Base-by-base conservation (phyloP, 1,140 invertebrate species). In the Diachasma alloeum region DNA sequence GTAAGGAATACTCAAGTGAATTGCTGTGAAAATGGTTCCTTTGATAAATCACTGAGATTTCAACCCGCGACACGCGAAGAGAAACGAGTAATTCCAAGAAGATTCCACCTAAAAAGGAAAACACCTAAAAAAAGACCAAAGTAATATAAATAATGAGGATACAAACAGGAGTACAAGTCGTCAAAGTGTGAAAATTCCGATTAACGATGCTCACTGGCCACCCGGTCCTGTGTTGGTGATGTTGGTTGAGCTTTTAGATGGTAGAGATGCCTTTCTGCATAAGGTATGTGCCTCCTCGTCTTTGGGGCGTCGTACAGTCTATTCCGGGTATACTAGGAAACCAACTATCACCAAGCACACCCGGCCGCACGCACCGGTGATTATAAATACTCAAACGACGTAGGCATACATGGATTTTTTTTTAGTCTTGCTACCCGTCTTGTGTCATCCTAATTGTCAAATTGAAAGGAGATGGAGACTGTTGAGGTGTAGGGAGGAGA, bases 291-390 rank as follows among this genome's bases (percentile, higher is more conserved):
- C 66, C 9, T 56, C 48, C n/a, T 56, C 48, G 48, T 56, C n/a
- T 56, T 56, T 56, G 48, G 48, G 48, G 48, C 48, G 73, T 74
- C 37, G 59, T 59, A 26, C 19, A 56, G 79, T 83, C 83, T 85
- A 85, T 85, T 85, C 83, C 82, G 80, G 82, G 83, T 85, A 72
- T 85, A 85, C 83, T 81, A 83, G 82, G 84, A 85, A 85, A 85
- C 81, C 77, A 70, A 77, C 75, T 79, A 79, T 24, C 75, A n/a
- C 31, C 19, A 22, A 66, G 44, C 59, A 72, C 70, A 44, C 48
- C 70, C 71, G 72, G 72, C 71, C 26, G 68, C 74, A 44, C 63
- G 76, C 48, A 56, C 36, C n/a, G 59, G 17, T 39, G 48, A 74
- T 53, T 78, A 78, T 78, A 74, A 78, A 78, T 78, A 78, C 67